Evolutionary conservation across 2,888 invertebrate genomes (phyloP).

Genomic region (Plutella xylostella): DNA sequence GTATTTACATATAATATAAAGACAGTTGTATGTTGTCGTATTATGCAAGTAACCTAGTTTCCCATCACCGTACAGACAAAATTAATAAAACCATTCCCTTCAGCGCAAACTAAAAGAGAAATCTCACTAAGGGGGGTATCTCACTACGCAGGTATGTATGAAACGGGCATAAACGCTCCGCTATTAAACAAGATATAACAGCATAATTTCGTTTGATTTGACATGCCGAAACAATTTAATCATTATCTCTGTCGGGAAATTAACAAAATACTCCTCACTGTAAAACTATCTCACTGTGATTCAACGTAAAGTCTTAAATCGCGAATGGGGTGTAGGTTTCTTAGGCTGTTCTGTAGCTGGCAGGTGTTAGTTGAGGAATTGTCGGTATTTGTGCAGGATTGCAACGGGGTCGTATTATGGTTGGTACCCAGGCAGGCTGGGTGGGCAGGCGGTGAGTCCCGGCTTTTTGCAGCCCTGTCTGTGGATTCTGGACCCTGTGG

Average conservation of each 20-base stretch:
- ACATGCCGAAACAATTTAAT: constrained; percentile 70
- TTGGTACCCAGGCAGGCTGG: constrained; percentile 45
- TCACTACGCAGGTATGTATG: constrained; percentile 39
- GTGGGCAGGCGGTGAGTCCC: constrained; percentile 56
- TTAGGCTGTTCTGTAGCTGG: constrained; percentile 38
- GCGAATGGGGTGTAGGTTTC: constrained; percentile 35
- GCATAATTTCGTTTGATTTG: constrained; percentile 69
- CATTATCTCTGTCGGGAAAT: constrained; percentile 60
- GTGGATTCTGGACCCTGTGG: no score
- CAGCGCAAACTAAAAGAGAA: constrained; percentile 34
- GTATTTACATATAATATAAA: no score
- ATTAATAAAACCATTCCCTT: neutral
- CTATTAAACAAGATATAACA: constrained; percentile 68
- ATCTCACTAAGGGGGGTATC: constrained; percentile 45
- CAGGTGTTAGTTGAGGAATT: constrained; percentile 53
- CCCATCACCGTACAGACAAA: no score
- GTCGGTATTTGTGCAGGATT: constrained; percentile 65
- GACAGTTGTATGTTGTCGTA: no score
- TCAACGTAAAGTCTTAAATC: neutral
- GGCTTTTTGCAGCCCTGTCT: neutral
- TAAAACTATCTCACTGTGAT: constrained; percentile 22
- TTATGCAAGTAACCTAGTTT: no score
- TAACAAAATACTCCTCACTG: constrained; percentile 22
- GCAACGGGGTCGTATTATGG: constrained; percentile 47
- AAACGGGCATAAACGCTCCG: constrained; percentile 47